Base-by-base conservation (phyloP, 2,888 invertebrate genomes). In the Julus scandinavius region DNA sequence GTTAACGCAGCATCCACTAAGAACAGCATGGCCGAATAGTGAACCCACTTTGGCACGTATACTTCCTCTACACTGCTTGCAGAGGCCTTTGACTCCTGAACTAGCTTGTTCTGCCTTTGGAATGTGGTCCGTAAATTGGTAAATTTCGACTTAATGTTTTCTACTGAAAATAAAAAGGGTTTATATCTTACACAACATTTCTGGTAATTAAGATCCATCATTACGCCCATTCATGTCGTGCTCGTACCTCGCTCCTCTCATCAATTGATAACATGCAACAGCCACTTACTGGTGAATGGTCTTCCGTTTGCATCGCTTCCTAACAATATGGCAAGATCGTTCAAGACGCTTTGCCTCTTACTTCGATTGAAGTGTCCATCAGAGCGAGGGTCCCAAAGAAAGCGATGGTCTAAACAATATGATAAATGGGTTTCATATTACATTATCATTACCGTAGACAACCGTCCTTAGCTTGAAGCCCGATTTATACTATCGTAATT, bases 11-110 rank as follows among this genome's bases (percentile, higher is more conserved):
- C 29, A 72, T 72, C 72, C 72, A 72, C 72, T 29, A 72, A 72
- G 29, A 72, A 72, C 20, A 72, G 72, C 72, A 72, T 72, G 29
- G 72, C 72, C 29, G 72, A 29, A 20, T 72, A 72, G 29, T 72
- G 72, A 72, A 72, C 72, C 72, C 72, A 72, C 20, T 72, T 72
- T 72, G 72, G 72, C 72, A 72, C 72, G 20, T 72, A 72, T 72
- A 72, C 72, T 72, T 72, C 72, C 72, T 72, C 72, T 11, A 29
- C 72, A 72, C 29, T 72, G 29, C 72, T 29, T 29, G 29, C 72
- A 72, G 72, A 72, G 7, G 72, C 72, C 11, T 72, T 72, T 9
- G 72, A 72, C 29, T 72, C 72, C 72, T 72, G 72, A 11, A 72
- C 72, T 29, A 72, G 29, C 29, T 72, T 72, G 72, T 29, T 20